Percentiles rank a stretch among this genome's conserved stretches.
phyloP scores from a whole-genome alignment of 2,888 invertebrate species.

The Hydriomena furcata region DNA sequence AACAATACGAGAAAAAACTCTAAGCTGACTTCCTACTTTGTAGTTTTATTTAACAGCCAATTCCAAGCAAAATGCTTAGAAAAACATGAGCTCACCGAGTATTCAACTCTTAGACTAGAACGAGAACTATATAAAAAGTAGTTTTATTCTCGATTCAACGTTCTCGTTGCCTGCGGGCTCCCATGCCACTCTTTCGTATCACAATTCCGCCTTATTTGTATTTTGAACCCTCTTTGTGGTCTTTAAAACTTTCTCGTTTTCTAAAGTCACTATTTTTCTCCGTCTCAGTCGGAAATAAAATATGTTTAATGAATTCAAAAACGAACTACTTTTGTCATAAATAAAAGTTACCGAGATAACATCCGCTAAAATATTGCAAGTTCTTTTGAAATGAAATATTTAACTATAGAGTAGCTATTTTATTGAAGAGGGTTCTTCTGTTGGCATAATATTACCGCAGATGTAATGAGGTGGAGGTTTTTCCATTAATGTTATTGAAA shows the following conservation, averaged over 20 bases:
- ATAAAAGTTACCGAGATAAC: constrained; percentile 34
- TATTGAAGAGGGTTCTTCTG: constrained; percentile 37
- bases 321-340: constrained; percentile 26
- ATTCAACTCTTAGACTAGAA: constrained; percentile 23
- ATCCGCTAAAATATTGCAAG: constrained; percentile 29
- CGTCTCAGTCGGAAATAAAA: constrained; percentile 11
- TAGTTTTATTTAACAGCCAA: constrained; percentile 24
- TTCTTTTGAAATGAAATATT: constrained; percentile 40
- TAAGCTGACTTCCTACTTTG: constrained; percentile 13
- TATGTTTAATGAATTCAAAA: constrained; percentile 18
- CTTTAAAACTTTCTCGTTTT: constrained; percentile 38
- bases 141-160: constrained; percentile 44
- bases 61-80: constrained; percentile 20
- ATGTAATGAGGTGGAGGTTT: constrained; percentile 52
- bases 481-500: constrained; percentile 72
- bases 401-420: constrained; percentile 36
- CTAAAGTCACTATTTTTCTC: constrained; percentile 26
- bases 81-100: constrained; percentile 25
- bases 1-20: constrained; percentile 12
- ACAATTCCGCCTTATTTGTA: constrained; percentile 45
- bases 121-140: constrained; percentile 32
- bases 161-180: constrained; percentile 38
- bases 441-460: constrained; percentile 40
- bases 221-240: constrained; percentile 45
- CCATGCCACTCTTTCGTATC: constrained; percentile 43